phyloP scores from a whole-genome alignment of 2,888 invertebrate species.

The Drosophila niveifrons region DNA sequence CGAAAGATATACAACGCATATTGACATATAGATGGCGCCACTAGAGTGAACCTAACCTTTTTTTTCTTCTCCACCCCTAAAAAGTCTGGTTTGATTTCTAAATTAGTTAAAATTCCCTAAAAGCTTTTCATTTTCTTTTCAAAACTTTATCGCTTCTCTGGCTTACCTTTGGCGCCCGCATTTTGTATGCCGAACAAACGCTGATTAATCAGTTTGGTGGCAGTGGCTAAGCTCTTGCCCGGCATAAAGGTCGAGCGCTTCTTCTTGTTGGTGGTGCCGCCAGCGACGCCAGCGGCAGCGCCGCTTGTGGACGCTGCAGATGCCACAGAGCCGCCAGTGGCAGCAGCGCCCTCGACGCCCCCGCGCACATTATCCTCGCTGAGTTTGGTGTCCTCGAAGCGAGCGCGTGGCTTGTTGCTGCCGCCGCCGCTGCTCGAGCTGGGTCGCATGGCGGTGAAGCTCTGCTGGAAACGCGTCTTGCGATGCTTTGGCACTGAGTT shows the following conservation, averaged over 20 bases:
- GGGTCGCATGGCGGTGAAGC: constrained; percentile 86
- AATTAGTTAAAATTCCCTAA: too few relatives aligned
- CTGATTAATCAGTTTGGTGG: constrained; percentile 90
- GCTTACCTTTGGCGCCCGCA: constrained; percentile 84
- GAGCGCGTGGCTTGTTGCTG: constrained; percentile 83
- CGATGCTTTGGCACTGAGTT: constrained; percentile 92
- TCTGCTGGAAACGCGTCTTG: constrained; percentile 94
- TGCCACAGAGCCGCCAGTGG: constrained; percentile 5
- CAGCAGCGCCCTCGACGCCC: constrained; percentile 53
- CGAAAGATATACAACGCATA: too few relatives aligned
- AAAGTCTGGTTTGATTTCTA: too few relatives aligned
- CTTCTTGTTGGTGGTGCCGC: constrained; percentile 79
- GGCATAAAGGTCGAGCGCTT: constrained; percentile 88
- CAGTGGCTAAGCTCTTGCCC: constrained; percentile 89
- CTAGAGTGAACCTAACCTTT: too few relatives aligned
- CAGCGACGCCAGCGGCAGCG: constrained; percentile 76
- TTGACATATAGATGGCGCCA: too few relatives aligned
- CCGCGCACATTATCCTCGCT: constrained; percentile 87
- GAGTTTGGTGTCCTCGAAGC: constrained; percentile 86
- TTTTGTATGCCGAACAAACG: constrained; percentile 90
- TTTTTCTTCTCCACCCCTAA: too few relatives aligned
- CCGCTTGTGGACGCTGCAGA: constrained; percentile 30
- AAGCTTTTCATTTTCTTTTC: neutral
- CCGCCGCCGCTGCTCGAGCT: constrained; percentile 85
- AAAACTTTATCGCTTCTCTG: too few relatives aligned